Evolutionary conservation across 2,797 vertebrate genomes (phyloP), one percentile per base, ranked within the genome.

Genomic region (Intellagama lesueurii): DNA sequence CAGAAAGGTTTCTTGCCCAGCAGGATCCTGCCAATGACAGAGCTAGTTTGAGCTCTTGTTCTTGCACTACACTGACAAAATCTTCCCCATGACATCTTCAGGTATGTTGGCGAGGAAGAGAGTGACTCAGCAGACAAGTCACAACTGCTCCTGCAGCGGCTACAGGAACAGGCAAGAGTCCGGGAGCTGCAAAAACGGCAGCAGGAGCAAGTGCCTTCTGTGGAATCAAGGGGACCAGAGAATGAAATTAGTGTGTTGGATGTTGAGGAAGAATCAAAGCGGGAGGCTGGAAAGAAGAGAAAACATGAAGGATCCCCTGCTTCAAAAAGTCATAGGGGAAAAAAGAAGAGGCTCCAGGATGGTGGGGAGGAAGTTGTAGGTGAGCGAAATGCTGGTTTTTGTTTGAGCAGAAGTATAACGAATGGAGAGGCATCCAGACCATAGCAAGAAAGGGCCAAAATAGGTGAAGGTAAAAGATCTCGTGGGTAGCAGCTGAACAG

Each of bases 161-260:
- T 99, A 70, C 97, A 97, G 88, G 93, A 97, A 92, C 98, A 97
- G 90, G 98, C 98, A 0, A 97, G 96, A 86, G 96, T 95, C 40
- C 97, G 97, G 90, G 97, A 98, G 95, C 96, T 92, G 44, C 92
- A 91, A 83, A 95, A 90, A 86, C 87, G 89, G 44, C 86, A 3
- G 78, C 93, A 24, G 1, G n/a, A 14, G 6, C 28, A n/a, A 35
- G 8, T 7, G 22, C 1, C 28, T 68, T 70, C 78, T 66, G 49
- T 44, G 28, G 22, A 80, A 47, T 87, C 40, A 81, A 83, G 14
- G 32, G n/a, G 19, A 60, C 40, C 88, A 64, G 52, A 93, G 83
- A 82, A 96, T 94, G 91, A 94, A 90, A 7, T 24, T 5, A 16
- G 26, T 70, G 90, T 91, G 80, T 32, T 28, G 0, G 83, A 93